Base-by-base conservation (phyloP, 2,113 vertebrate species). In the Saguinus midas region DNA sequence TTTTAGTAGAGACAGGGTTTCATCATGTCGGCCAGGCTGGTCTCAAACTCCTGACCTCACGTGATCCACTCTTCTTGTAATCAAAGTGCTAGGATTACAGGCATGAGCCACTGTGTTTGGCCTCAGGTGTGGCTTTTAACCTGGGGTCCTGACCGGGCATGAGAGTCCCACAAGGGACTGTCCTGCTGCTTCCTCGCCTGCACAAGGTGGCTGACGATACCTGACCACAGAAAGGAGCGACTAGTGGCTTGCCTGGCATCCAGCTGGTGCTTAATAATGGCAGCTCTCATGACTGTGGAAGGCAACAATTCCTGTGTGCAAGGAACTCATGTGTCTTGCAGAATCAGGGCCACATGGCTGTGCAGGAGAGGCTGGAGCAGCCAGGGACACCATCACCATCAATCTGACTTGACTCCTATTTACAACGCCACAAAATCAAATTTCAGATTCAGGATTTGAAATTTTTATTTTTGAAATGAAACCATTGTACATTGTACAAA, bases 401-500 rank as follows among this genome's bases (percentile, higher is more conserved):
- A 0, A 11, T 20, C 20, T 2, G 48, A 37, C 45, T 43, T 80
- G 9, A n/a, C 45, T 68, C 37, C 50, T 64, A 18, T 17, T 64
- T 23, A 18, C 4, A 27, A 89, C 1, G 8, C 45, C 16, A 92
- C 64, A 58, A 57, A 94, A 76, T 8, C 68, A 98, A 95, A 13
- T 73, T 37, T 97, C 90, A 64, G 97, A 75, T 37, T 97, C 90
- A 64, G 97, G 97, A 98, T 98, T 98, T 98, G 98, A 99, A 96
- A 97, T 98, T 97, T 98, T 98, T 96, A 98, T 98, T 99, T 98
- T 99, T 98, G 97, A 99, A 99, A 99, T 98, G 98, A 98, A 99
- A 98, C 98, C 99, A 99, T 99, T 99, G 99, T 99, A 99, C 99
- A 99, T 99, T 99, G 99, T 99, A 99, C 99, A 99, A 99, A 99